A percentile compares a stretch with the other conserved stretches of the same genome.
These are phyloP conservation scores for Chesias legatella DNA, from an alignment of 2,888 invertebrate genomes.

Conservation along the genomic window DNA sequence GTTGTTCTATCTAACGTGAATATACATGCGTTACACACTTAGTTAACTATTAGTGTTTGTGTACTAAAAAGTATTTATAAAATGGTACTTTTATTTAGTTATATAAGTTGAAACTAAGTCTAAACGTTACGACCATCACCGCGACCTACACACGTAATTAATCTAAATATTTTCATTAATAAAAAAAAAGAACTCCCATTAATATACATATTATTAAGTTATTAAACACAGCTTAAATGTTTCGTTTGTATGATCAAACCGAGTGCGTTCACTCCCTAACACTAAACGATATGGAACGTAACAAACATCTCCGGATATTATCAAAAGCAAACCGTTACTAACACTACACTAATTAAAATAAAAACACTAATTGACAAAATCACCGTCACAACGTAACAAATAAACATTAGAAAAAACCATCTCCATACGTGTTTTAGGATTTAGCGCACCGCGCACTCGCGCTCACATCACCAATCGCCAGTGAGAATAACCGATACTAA, in stretches of 20 bases:
- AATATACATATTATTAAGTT: constrained; percentile 34
- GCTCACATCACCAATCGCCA: constrained; percentile 18
- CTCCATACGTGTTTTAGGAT: constrained; percentile 23
- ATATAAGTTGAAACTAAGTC: constrained; percentile 58
- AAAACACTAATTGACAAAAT: constrained; percentile 70
- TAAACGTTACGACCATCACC: constrained; percentile 68
- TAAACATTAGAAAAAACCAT: constrained; percentile 23
- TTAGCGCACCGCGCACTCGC: constrained; percentile 17
- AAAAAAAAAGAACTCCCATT: constrained; percentile 53
- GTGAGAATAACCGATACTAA: constrained; percentile 37
- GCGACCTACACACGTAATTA: constrained; percentile 53
- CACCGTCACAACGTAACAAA: constrained; percentile 53
- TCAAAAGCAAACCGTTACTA: constrained; percentile 44
- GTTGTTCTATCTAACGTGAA: constrained; percentile 66
- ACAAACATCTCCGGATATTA: constrained; percentile 55
- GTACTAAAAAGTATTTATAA: constrained; percentile 63
- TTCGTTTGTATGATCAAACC: constrained; percentile 36
- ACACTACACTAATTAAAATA: constrained; percentile 32
- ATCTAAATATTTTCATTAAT: constrained; percentile 50
- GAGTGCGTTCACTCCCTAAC: constrained; percentile 31
- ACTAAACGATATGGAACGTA: constrained; percentile 66
- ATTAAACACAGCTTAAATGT: constrained; percentile 62
- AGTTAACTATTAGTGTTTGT: constrained; percentile 58
- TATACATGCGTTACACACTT: constrained; percentile 62
- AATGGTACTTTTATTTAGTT: constrained; percentile 54